Evolutionary conservation across 2,113 vertebrate genomes (phyloP).

Genomic region (Python bivittatus): DNA sequence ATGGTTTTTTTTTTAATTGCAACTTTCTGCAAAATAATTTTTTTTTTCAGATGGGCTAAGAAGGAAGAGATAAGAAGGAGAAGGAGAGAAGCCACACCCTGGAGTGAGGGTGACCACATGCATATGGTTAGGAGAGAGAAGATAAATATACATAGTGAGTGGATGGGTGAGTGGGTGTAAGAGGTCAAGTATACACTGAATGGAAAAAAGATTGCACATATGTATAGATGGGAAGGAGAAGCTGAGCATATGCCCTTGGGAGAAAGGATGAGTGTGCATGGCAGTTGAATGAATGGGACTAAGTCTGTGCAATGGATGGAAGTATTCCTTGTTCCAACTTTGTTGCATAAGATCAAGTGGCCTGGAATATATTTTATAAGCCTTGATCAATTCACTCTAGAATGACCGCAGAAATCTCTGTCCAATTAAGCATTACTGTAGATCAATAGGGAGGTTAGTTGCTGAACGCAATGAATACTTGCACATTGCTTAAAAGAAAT

Average conservation of each 20-base stretch:
- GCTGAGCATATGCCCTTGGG: background rate
- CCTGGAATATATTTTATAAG: background rate
- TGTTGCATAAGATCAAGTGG: background rate
- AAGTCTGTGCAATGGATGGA: background rate
- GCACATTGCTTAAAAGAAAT: background rate
- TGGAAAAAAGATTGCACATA: background rate
- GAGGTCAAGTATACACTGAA: background rate
- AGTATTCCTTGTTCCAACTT: background rate
- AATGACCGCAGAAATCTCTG: background rate
- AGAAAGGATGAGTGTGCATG: background rate
- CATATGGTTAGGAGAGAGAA: background rate
- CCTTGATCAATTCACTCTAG: background rate
- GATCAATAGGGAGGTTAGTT: background rate
- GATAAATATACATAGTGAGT: background rate
- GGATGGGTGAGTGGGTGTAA: background rate
- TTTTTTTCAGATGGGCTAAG: background rate
- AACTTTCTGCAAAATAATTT: background rate
- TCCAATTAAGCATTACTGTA: background rate
- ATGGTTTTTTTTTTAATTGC: background rate
- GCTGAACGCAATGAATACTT: background rate
- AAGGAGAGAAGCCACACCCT: background rate
- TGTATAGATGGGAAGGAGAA: background rate
- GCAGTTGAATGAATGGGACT: background rate
- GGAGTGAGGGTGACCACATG: background rate
- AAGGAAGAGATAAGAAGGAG: background rate